These are phyloP conservation scores for Crocallis elinguaria DNA, from an alignment of 2,888 invertebrate species.

Conservation along the genomic window DNA sequence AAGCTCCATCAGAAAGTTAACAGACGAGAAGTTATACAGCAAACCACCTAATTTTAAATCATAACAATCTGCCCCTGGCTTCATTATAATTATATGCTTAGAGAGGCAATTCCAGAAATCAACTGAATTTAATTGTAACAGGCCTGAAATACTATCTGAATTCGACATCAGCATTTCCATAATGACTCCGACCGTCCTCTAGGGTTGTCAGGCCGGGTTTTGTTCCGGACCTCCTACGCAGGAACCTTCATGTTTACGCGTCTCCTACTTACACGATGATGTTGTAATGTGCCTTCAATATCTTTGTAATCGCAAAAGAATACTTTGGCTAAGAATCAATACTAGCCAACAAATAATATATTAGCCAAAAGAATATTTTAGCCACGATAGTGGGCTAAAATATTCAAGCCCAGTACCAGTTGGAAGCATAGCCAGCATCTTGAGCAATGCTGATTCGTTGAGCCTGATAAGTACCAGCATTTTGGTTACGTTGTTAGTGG, in stretches of 20 bases:
- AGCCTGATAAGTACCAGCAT: too few species aligned
- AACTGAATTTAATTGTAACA: constrained; percentile 21
- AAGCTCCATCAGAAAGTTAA: too few species aligned
- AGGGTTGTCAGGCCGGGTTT: constrained; percentile 6
- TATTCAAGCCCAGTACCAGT: too few species aligned
- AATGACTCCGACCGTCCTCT: constrained; percentile 2
- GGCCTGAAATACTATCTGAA: constrained; percentile 12
- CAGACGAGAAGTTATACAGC: background rate
- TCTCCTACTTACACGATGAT: background rate
- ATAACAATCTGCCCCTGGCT: constrained; percentile 8
- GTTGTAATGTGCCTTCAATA: too few species aligned
- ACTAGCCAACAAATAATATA: too few species aligned
- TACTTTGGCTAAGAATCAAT: too few species aligned
- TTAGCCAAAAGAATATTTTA: too few species aligned
- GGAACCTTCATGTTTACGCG: background rate
- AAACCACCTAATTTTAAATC: constrained; percentile 8
- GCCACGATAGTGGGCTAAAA: too few species aligned
- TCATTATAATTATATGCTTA: constrained; percentile 6
- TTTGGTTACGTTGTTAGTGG: too few species aligned
- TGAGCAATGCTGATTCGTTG: too few species aligned
- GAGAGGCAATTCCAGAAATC: constrained; percentile 18
- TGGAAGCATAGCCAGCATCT: too few species aligned
- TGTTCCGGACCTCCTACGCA: constrained; percentile 5
- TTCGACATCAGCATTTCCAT: constrained; percentile 4
- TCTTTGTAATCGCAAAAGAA: too few species aligned